phyloP scores from a whole-genome alignment of 2,888 invertebrate species.

The Drosophila sordidula region DNA sequence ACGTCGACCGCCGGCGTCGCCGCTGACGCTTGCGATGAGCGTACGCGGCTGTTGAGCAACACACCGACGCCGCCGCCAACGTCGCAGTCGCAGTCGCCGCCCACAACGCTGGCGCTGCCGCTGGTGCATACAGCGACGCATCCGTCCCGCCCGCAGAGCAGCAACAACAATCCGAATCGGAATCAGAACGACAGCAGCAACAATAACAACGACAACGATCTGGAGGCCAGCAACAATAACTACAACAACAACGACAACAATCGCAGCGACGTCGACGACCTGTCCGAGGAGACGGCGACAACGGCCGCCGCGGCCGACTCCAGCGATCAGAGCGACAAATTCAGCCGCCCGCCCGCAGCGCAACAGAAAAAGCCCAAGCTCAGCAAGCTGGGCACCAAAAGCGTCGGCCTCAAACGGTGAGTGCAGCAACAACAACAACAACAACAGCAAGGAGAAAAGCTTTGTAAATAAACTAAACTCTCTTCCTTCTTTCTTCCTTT shows the following conservation, averaged over 20 bases:
- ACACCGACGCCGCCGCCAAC: slow-evolving; percentile 37
- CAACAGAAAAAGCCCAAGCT: slow-evolving; percentile 82
- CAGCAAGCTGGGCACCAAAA: slow-evolving; percentile 83
- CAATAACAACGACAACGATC: slow-evolving; percentile 56
- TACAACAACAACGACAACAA: slow-evolving; percentile 45
- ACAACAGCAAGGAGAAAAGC: neutral
- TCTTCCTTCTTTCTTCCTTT: slow-evolving; percentile 62
- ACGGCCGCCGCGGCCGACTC: slow-evolving; percentile 67
- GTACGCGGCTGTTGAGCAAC: slow-evolving; percentile 76
- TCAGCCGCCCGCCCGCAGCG: slow-evolving; percentile 69
- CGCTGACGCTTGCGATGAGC: slow-evolving; percentile 75
- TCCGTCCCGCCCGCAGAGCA: slow-evolving; percentile 65
- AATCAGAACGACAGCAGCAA: slow-evolving; percentile 34
- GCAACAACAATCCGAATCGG: slow-evolving; percentile 53
- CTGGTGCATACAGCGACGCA: slow-evolving; percentile 64
- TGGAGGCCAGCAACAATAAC: slow-evolving; percentile 49
- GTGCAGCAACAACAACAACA: slow-evolving; percentile 21
- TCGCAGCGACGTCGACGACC: slow-evolving; percentile 56
- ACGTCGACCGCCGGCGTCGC: slow-evolving; percentile 32
- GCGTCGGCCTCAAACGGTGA: slow-evolving; percentile 84
- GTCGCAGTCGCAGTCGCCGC: slow-evolving; percentile 46
- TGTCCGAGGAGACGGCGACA: slow-evolving; percentile 69
- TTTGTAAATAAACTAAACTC: neutral
- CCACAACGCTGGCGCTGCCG: slow-evolving; percentile 61
- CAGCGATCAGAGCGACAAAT: slow-evolving; percentile 80